Percentiles rank a stretch among this genome's conserved stretches.
These are phyloP conservation scores for Panthera leo DNA, from an alignment of 2,113 vertebrate species.

Conservation along the genomic window DNA sequence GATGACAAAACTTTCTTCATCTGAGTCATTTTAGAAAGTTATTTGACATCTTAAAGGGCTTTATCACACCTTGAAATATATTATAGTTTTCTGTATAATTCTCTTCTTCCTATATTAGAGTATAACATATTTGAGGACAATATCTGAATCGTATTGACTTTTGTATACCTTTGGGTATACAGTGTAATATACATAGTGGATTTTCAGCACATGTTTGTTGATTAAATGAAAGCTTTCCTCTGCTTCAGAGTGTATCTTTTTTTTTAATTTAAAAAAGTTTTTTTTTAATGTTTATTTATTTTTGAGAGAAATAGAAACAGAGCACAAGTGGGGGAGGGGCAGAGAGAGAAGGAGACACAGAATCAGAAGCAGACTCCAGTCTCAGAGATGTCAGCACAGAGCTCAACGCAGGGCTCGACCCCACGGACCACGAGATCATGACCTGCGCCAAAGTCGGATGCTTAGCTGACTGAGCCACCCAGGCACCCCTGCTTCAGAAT, in stretches of 20 bases:
- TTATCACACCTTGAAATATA: not conserved
- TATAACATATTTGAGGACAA: not conserved
- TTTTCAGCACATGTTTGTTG: not conserved
- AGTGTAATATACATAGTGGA: not conserved
- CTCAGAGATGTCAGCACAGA: too few species aligned
- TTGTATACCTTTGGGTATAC: not conserved
- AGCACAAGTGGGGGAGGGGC: too few species aligned
- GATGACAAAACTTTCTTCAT: not conserved
- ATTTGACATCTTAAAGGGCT: not conserved
- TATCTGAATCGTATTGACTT: not conserved
- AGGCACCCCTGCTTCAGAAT: not conserved
- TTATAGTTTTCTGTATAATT: not conserved
- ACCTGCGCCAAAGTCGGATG: too few species aligned
- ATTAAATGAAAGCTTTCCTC: not conserved
- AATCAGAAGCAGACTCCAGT: too few species aligned
- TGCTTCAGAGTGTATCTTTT: not conserved
- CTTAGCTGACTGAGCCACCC: too few species aligned
- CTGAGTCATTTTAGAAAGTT: not conserved
- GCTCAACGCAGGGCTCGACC: too few species aligned
- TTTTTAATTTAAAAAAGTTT: too few species aligned
- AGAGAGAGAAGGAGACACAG: too few species aligned
- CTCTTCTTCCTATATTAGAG: not conserved
- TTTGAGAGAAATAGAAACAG: too few species aligned
- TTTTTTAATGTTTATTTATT: too few species aligned
- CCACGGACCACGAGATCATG: too few species aligned